Base-by-base conservation (phyloP, 2,113 vertebrate species). In the Symphodus melops region DNA sequence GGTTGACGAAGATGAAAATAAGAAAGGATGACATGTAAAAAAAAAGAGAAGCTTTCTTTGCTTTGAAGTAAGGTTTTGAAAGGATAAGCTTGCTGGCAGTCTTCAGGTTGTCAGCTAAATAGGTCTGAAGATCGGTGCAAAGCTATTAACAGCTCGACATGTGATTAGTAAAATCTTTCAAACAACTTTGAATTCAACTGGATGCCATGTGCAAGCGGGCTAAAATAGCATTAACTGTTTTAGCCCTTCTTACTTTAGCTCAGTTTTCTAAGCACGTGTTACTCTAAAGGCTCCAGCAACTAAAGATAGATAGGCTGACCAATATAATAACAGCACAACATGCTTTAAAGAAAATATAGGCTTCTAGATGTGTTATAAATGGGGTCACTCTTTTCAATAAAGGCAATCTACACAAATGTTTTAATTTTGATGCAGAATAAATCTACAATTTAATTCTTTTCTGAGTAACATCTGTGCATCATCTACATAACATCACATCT, bases 121-220 rank as follows among this genome's bases (percentile, higher is more conserved):
- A 76, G 17, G 63, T 44, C 39, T 0, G 14, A 36, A 62, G 42
- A 48, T 42, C n/a, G 51, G 9, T 44, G 69, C 52, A 9, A 66
- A 65, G 54, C 49, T 53, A 51, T 64, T 51, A 70, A 76, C 36
- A 36, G 51, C 48, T 53, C 44, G 20, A 39, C 8, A 6, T 66
- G 71, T 68, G 53, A 73, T 80, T 28, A 77, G 23, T 33, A 11
- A 73, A 53, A 36, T 72, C 55, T 76, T 52, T 69, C n/a, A 62
- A 25, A 52, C 46, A 55, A 56, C 37, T n/a, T 49, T 17, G 53
- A 67, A 52, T 72, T 69, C 8, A 72, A 19, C 17, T 67, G 39
- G 28, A 23, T 5, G 12, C 44, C 28, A 56, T 67, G 51, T 37
- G 49, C 42, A 39, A 55, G 4, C 39, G 28, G 48, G 48, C 42